Evolutionary conservation across 2,113 vertebrate genomes (phyloP), one percentile per base, ranked within the genome.

Genomic region (Trematomus loennbergii): DNA sequence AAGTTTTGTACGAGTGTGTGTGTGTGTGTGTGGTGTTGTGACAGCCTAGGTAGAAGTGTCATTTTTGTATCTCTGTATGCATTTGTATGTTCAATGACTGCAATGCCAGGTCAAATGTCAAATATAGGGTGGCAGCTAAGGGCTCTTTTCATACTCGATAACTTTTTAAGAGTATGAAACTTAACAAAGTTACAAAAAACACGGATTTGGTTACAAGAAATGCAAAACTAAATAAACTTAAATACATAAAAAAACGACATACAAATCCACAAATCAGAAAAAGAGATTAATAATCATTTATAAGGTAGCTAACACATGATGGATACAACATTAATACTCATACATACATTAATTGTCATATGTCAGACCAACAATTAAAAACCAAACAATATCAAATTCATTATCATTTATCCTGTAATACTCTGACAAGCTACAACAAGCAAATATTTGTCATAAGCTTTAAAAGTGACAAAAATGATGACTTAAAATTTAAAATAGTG

Each of bases 1-100:
- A 29, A 66, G 64, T 33, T 82, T 43, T 74, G 55, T 67, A n/a
- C 29, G 63, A 22, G 58, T 58, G 61, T 45, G 46, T 43, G 11
- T 64, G 9, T 58, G 22, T 52, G 22, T 61, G 57, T 69, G 46
- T 29, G 45, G 13, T 73, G 62, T 59, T 52, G 53, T 75, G 3
- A 72, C 29, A 46, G 70, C 22, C 20, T 46, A 5, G 5, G 15
- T 20, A 1, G 15, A 69, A n/a, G 18, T 46, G 18, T 36, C 12
- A 29, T 49, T 54, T 11, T 33, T 29, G 16, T 29, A 29, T 29
- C 29, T 29, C 36, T 9, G 10, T 77, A 9, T 29, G 29, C 16
- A 9, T 73, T 46, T 72, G 13, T 48, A 5, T 33, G 16, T 61
- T 43, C 1, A 53, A 13, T 48, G 46, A 16, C 33, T 48, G 16